Percentiles rank a stretch among this genome's conserved stretches.
phyloP scores from a whole-genome alignment of 2,888 invertebrate species.

The Drosophila seclusa region DNA sequence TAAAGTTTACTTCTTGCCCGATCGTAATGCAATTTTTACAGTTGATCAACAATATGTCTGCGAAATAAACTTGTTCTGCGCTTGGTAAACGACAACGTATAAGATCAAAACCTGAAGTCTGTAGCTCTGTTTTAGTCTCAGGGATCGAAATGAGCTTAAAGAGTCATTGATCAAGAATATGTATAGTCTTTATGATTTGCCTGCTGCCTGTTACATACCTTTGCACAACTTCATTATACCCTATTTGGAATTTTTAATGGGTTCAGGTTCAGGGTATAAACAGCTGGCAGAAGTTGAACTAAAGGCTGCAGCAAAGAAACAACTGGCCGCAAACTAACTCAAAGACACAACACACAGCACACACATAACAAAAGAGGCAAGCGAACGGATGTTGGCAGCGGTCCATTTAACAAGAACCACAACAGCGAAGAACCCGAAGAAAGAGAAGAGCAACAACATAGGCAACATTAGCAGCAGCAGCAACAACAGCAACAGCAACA shows the following conservation, averaged over 20 bases:
- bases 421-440: neutral
- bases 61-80: neutral
- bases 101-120: neutral
- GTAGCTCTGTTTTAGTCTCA: neutral
- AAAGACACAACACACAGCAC: slow-evolving; percentile 53
- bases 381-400: slow-evolving; percentile 53
- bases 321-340: slow-evolving; percentile 60
- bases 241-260: neutral
- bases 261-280: slow-evolving; percentile 1
- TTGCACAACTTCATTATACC: neutral
- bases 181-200: neutral
- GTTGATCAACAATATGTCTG: neutral
- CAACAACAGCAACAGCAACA: slow-evolving; percentile 16
- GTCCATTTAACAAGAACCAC: slow-evolving; percentile 46
- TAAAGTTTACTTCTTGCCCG: neutral
- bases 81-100: neutral
- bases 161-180: neutral
- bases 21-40: neutral
- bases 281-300: slow-evolving; percentile 44
- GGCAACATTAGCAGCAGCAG: neutral
- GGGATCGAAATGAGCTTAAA: neutral
- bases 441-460: slow-evolving; percentile 6
- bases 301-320: slow-evolving; percentile 28
- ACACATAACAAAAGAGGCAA: slow-evolving; percentile 56
- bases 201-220: neutral